Evolutionary conservation across 1,140 invertebrate species (phyloP), one percentile per base, ranked within the genome.

Genomic region (Tribolium madens): DNA sequence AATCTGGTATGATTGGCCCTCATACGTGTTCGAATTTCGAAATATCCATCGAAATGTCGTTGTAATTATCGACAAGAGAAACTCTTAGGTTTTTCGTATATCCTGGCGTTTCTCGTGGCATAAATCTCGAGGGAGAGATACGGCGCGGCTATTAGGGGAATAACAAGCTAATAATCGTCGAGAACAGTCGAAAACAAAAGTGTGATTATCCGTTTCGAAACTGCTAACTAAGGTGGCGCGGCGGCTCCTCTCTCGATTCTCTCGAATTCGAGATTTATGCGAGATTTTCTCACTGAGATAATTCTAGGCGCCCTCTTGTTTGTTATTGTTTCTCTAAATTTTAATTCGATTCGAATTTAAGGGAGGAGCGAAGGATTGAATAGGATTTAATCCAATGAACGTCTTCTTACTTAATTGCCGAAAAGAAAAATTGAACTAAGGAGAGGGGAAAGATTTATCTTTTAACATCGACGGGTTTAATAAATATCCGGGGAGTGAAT

Each of bases 101-200:
- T 53, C 31, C 50, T 42, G 2, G 70, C 21, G 14, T 18, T 73
- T 18, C 50, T 73, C 31, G 33, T 26, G 12, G 52, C 52, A 73
- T 73, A 73, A 73, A 73, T 73, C 71, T 73, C 50, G 14, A 17
- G 48, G 73, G 75, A 71, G 72, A 80, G 79, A 80, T 80, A 80
- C 80, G 79, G 73, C 52, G 76, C 76, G 76, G 78, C 81, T 82
- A 82, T 82, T 82, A 82, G 80, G 81, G 81, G 80, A 82, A 81
- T 82, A 82, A 82, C 81, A 81, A 81, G 80, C 78, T 82, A 81
- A 82, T 82, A 82, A 82, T 82, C 80, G 80, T 81, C 76, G 75
- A 76, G 77, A 82, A 79, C 81, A 82, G 78, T 81, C 76, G 80
- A 82, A 81, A 81, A 81, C 81, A 82, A 82, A 82, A 82, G 81